These are phyloP conservation scores for Tragelaphus oryx DNA, from an alignment of 2,797 vertebrate genomes.

Conservation along the genomic window DNA sequence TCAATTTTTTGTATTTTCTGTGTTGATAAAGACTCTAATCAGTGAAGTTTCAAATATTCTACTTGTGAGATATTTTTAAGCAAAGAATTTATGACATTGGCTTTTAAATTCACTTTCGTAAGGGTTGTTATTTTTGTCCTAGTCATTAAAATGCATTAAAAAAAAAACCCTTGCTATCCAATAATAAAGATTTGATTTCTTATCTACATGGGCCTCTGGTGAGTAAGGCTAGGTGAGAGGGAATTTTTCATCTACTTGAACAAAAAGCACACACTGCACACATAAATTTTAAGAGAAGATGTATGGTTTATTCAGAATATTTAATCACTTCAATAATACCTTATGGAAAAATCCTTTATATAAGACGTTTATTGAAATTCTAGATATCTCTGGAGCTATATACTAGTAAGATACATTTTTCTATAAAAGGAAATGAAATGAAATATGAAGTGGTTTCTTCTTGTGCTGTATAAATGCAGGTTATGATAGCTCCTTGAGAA, in stretches of 20 bases:
- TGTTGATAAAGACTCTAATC: background rate
- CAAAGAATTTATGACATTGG: background rate
- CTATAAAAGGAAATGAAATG: background rate
- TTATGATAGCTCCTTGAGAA: background rate
- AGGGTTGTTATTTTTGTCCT: slow-evolving; percentile 13
- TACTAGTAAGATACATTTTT: slow-evolving; percentile 21
- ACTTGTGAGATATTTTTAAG: background rate
- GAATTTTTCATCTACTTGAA: background rate
- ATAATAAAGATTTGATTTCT: background rate
- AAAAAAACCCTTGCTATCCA: background rate
- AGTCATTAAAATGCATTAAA: background rate
- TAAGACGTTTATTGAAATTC: background rate
- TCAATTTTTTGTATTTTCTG: background rate
- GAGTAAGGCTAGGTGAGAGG: background rate
- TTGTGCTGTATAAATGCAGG: background rate
- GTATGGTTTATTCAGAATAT: background rate
- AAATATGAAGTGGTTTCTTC: background rate
- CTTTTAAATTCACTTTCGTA: background rate
- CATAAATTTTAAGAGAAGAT: background rate
- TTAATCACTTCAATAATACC: background rate
- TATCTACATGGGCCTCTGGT: background rate
- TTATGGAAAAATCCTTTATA: slow-evolving; percentile 3
- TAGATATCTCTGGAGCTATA: background rate
- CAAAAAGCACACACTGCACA: background rate
- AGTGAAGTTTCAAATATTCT: background rate